Evolutionary conservation across 2,797 vertebrate genomes (phyloP).

Genomic region (Clarias laeviceps): DNA sequence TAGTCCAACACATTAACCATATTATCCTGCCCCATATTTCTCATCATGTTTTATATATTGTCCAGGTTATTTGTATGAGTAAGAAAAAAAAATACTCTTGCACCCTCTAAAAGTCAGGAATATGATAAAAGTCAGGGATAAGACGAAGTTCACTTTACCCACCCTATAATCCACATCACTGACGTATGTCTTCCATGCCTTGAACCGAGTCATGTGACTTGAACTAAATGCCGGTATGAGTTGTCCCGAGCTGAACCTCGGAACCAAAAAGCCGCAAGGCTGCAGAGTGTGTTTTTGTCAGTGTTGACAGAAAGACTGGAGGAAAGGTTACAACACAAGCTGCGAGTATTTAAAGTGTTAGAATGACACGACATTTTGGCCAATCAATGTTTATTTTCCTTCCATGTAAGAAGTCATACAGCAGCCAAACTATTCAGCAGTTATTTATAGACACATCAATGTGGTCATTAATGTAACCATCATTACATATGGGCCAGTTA

Average conservation of each 20-base stretch:
- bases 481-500: constrained; percentile 26
- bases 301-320: constrained; percentile 13
- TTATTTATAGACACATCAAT: background rate
- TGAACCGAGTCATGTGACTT: constrained; percentile 21
- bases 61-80: background rate
- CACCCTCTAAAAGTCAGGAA: background rate
- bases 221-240: background rate
- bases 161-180: background rate
- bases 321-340: background rate
- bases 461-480: constrained; percentile 19
- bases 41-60: background rate
- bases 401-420: background rate
- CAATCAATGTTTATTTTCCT: constrained; percentile 9
- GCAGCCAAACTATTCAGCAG: background rate
- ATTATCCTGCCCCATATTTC: too few relatives aligned
- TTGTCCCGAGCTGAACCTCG: constrained; percentile 32
- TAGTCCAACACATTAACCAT: too few relatives aligned
- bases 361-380: constrained; percentile 10
- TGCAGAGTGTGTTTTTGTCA: constrained; percentile 20
- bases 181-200: constrained; percentile 2
- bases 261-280: constrained; percentile 29
- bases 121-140: constrained; percentile 8
- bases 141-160: background rate
- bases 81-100: background rate
- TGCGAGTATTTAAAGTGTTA: background rate